Evolutionary conservation across 2,797 vertebrate species (phyloP), one percentile per base, ranked within the genome.

Genomic region (Clarias laeviceps): DNA sequence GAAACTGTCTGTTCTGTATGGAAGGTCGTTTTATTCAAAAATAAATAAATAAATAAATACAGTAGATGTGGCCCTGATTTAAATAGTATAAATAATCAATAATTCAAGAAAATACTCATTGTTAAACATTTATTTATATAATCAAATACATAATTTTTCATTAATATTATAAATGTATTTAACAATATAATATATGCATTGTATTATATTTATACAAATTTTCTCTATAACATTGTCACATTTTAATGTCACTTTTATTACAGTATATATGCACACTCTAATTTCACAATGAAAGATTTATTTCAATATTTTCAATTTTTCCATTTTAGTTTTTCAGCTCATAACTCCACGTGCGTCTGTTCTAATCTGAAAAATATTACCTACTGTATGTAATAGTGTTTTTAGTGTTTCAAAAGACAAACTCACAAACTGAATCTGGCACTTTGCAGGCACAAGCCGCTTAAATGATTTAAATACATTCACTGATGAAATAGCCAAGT

Each of bases 401-500:
- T 18, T 34, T 45, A 45, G 45, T 3, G 15, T 62, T 79, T 18
- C 59, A 24, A 20, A 20, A 59, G 3, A 62, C 27, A 27, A 29
- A 8, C 1, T 73, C 8, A 6, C 17, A 56, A 20, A 34, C 20
- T 73, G 6, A 17, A 32, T 82, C 54, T 56, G 6, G 50, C 17
- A 29, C 18, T 70, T 72, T 54, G 15, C 45, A 66, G 82, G 69
- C 64, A 82, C 65, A 34, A 82, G 64, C 64, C 1, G n/a, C 22
- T 73, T 56, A 64, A 61, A 64, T 68, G 12, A 85, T 66, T n/a
- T 50, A 73, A 84, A 82, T 80, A 20, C 45, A 29, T 74, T n/a
- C 29, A 78, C 72, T 74, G 84, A 87, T 89, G 76, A 84, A 86
- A 89, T 82, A 72, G 18, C 20, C 45, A 50, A 83, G 85, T 59